phyloP scores from a whole-genome alignment of 1,140 invertebrate species.

The Aphelinus certus region DNA sequence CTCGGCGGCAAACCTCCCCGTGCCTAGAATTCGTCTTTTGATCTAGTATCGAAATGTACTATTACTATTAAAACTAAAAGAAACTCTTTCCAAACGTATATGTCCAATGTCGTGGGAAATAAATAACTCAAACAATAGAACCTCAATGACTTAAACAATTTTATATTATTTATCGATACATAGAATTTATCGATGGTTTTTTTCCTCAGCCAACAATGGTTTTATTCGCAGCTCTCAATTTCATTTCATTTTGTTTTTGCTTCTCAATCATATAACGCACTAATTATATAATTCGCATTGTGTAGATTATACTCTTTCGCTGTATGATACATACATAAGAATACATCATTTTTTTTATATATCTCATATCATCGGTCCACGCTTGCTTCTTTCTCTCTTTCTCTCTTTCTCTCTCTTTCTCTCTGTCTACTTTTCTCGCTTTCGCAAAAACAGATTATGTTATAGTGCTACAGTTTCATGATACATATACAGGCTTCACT shows the following conservation, averaged over 20 bases:
- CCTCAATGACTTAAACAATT: slow-evolving; percentile 54
- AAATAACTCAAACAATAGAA: slow-evolving; percentile 31
- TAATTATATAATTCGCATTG: slow-evolving; percentile 24
- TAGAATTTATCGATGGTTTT: slow-evolving; percentile 54
- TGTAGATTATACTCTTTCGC: slow-evolving; percentile 22
- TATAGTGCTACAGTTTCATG: slow-evolving; percentile 23
- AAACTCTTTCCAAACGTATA: neutral
- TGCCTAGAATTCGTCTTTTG: too few relatives aligned
- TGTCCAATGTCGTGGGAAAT: neutral
- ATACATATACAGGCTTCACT: slow-evolving; percentile 22
- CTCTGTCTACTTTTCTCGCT: neutral
- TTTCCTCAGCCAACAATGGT: slow-evolving; percentile 50
- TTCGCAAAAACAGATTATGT: neutral
- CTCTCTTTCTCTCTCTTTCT: neutral
- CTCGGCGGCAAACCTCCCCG: too few relatives aligned
- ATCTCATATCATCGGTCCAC: neutral
- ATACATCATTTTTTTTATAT: slow-evolving; percentile 15
- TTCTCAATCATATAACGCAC: slow-evolving; percentile 16
- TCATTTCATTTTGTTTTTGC: slow-evolving; percentile 17
- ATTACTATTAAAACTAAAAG: too few relatives aligned
- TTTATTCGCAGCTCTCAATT: slow-evolving; percentile 31
- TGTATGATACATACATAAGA: slow-evolving; percentile 32
- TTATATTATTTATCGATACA: slow-evolving; percentile 60
- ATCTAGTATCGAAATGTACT: too few relatives aligned
- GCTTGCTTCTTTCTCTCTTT: neutral